Conservation (phyloP, 2,888 invertebrate species). For the Lutraria lutraria region DNA sequence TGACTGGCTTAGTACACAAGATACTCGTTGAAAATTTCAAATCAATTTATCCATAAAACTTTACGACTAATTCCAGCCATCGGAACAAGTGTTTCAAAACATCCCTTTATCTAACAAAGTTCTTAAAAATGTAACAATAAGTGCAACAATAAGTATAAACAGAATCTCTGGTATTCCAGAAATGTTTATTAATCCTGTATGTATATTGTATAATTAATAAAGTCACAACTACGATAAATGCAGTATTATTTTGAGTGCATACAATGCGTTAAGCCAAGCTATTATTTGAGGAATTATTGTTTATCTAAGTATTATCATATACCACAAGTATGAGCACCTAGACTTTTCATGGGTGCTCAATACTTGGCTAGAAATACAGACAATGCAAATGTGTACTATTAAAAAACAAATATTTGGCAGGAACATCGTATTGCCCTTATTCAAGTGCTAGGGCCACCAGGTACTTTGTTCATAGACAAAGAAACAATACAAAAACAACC, state of each 20-base stretch:
- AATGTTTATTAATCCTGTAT: too few relatives aligned
- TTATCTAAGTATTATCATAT: background rate
- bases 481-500: background rate
- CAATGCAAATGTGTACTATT: background rate
- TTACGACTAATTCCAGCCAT: too few relatives aligned
- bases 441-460: background rate
- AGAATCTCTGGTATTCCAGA: too few relatives aligned
- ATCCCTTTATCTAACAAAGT: too few relatives aligned
- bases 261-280: background rate
- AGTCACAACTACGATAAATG: background rate
- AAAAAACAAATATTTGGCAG: background rate
- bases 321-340: slow-evolving; percentile 6
- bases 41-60: too few relatives aligned
- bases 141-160: too few relatives aligned
- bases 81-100: too few relatives aligned
- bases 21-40: too few relatives aligned
- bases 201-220: too few relatives aligned
- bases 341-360: background rate
- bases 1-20: too few relatives aligned
- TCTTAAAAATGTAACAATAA: too few relatives aligned
- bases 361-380: slow-evolving; percentile 4
- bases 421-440: background rate
- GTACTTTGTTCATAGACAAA: background rate
- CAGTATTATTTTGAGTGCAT: background rate
- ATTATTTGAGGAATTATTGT: background rate